phyloP scores from a whole-genome alignment of 2,888 invertebrate species.

The Halocaridina rubra region DNA sequence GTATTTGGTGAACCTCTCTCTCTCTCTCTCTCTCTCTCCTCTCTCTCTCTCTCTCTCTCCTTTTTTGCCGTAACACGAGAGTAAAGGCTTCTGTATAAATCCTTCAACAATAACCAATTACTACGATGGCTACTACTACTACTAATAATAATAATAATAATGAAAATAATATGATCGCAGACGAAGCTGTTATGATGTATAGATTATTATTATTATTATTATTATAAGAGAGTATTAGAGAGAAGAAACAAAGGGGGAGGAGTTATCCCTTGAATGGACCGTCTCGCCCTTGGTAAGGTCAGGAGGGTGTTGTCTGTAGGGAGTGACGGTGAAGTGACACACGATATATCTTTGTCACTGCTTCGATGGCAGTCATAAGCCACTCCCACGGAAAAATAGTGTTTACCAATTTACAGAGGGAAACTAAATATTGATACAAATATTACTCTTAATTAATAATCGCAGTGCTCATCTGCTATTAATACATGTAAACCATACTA shows the following conservation, averaged over 20 bases:
- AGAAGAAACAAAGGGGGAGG: not conserved
- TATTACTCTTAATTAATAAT: too few relatives aligned
- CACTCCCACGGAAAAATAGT: not conserved
- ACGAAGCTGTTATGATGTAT: too few relatives aligned
- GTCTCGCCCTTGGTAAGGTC: constrained; percentile 11
- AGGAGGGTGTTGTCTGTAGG: not conserved
- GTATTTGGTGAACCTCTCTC: too few relatives aligned
- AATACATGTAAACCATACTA: too few relatives aligned
- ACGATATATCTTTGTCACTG: not conserved
- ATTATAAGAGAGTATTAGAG: constrained; percentile 14
- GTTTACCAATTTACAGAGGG: not conserved
- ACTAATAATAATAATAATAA: too few relatives aligned
- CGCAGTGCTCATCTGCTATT: too few relatives aligned
- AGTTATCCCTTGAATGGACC: not conserved
- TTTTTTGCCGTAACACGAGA: not conserved
- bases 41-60: not conserved
- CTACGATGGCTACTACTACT: not conserved
- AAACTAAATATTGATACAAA: too few relatives aligned
- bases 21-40: not conserved
- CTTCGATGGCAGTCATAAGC: not conserved
- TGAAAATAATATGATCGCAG: too few relatives aligned
- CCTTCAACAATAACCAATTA: too few relatives aligned
- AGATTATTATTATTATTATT: too few relatives aligned
- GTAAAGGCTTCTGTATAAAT: too few relatives aligned
- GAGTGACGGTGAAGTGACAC: not conserved